Conservation (phyloP, 30 jellyfish, hydroid and myxozoan species). For the Aurelia aurita complex sp. Pacific region DNA sequence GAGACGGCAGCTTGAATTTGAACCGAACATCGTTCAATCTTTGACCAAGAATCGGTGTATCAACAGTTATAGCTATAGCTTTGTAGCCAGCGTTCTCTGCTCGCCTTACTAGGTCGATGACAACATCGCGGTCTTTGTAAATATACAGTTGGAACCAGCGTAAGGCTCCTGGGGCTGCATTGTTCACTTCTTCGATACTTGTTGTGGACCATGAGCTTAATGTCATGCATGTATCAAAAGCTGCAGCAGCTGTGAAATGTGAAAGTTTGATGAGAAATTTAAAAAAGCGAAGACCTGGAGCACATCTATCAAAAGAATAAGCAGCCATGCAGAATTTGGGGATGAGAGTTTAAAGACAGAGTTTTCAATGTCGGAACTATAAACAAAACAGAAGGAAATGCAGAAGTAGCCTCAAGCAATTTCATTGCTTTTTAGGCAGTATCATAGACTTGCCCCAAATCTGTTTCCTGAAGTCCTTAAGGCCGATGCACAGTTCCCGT, state of each 20-base stretch:
- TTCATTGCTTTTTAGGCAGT: too few relatives aligned
- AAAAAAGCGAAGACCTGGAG: too few relatives aligned
- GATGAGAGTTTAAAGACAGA: too few relatives aligned
- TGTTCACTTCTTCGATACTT: constrained; percentile 69
- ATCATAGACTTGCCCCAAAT: too few relatives aligned
- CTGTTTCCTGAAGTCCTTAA: too few relatives aligned
- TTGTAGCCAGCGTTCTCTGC: constrained; percentile 82
- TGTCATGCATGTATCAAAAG: constrained; percentile 65
- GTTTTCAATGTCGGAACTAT: too few relatives aligned
- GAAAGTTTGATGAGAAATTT: too few relatives aligned
- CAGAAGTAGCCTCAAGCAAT: too few relatives aligned
- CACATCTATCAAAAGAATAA: too few relatives aligned
- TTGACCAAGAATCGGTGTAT: constrained; percentile 69
- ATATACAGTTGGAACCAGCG: constrained; percentile 76
- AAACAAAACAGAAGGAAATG: too few relatives aligned
- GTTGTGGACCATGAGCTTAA: constrained; percentile 78
- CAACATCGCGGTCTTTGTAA: constrained; percentile 67
- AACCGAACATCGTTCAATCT: constrained; percentile 48
- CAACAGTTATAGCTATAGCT: constrained; percentile 79
- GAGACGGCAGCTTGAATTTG: constrained; percentile 58
- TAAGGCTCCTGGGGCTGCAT: constrained; percentile 57
- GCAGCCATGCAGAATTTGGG: too few relatives aligned
- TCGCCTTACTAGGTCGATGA: constrained; percentile 65
- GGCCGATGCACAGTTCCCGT: too few relatives aligned
- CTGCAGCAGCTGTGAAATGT: constrained; percentile 60